These are phyloP conservation scores for Propithecus perrieri DNA, from an alignment of 2,797 vertebrate genomes.

Conservation along the genomic window DNA sequence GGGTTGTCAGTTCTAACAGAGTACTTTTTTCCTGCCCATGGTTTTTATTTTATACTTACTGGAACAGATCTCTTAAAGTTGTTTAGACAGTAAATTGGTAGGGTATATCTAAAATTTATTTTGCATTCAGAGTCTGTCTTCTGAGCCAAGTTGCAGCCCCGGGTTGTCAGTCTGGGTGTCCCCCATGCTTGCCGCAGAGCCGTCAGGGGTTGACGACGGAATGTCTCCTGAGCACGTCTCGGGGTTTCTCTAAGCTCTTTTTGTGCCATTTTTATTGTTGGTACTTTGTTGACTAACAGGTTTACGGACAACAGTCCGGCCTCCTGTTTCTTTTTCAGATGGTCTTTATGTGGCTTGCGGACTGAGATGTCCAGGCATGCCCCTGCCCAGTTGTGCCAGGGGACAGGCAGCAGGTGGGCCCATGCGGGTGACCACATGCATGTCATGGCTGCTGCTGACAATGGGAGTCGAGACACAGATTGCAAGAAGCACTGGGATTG, in stretches of 20 bases:
- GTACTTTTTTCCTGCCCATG: no score
- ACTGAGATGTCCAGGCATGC: rapidly evolving
- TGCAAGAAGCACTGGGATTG: background rate
- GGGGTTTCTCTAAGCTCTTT: background rate
- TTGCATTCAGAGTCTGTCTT: background rate
- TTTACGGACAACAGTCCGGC: background rate
- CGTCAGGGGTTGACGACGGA: rapidly evolving
- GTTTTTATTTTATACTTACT: background rate
- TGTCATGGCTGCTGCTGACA: background rate
- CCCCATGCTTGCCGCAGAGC: background rate
- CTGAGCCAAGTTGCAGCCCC: background rate
- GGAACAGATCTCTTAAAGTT: background rate
- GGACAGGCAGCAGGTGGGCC: background rate
- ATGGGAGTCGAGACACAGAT: background rate
- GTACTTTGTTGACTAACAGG: background rate
- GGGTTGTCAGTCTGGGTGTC: background rate
- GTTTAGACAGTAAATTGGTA: background rate
- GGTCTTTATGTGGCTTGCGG: background rate
- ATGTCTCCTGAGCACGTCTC: rapidly evolving
- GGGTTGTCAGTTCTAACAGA: rapidly evolving
- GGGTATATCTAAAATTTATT: background rate
- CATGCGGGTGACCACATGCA: rapidly evolving
- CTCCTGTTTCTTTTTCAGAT: background rate
- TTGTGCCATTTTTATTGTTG: background rate
- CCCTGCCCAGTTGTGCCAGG: background rate